Percentiles rank a stretch among this genome's conserved stretches.
phyloP scores from a whole-genome alignment of 1,140 invertebrate species.

The Cydia strobilella region DNA sequence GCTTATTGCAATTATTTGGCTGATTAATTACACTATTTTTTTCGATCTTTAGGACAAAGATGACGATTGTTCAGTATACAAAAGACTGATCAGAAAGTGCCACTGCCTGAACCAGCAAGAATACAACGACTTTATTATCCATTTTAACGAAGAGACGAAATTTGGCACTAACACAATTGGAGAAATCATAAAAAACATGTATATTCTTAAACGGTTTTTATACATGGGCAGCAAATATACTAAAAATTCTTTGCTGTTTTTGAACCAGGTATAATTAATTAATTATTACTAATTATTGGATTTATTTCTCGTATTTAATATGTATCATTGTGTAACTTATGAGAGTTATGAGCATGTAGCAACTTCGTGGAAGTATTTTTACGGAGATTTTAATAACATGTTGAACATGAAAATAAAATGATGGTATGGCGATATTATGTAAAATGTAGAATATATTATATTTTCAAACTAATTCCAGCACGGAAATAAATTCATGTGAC shows the following conservation, averaged over 20 bases:
- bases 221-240: slow-evolving; percentile 65
- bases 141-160: slow-evolving; percentile 67
- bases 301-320: no score
- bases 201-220: slow-evolving; percentile 66
- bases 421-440: no score
- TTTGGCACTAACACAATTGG: slow-evolving; percentile 57
- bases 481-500: no score
- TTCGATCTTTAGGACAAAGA: slow-evolving; percentile 48
- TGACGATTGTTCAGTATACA: slow-evolving; percentile 66
- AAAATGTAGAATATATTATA: no score
- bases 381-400: no score
- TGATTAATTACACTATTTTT: no score
- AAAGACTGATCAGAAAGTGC: slow-evolving; percentile 66
- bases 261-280: slow-evolving; percentile 58
- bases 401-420: no score
- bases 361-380: no score
- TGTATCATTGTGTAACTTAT: no score
- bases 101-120: slow-evolving; percentile 59
- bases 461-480: no score
- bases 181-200: slow-evolving; percentile 71
- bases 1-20: no score
- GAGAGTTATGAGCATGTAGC: no score
- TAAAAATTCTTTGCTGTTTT: slow-evolving; percentile 65
- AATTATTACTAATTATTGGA: not conserved
- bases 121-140: slow-evolving; percentile 70